Percentiles rank a stretch among this genome's conserved stretches.
Evolutionary conservation across 2,113 vertebrate species (phyloP).

Genomic region (Myotis brandtii): DNA sequence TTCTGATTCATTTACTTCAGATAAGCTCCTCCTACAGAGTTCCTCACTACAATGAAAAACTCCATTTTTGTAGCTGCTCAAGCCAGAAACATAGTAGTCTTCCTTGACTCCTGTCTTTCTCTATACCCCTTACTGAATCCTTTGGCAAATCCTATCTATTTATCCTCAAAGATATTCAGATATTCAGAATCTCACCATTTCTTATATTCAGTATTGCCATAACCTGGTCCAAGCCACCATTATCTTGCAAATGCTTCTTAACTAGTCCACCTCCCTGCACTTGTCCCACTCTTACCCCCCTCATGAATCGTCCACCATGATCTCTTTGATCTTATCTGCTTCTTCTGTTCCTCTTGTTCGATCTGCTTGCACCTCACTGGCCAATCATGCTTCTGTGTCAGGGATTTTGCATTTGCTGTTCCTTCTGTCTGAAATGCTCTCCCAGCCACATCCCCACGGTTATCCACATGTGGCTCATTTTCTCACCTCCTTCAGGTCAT

Average conservation of each 20-base stretch:
- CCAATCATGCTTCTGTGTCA: neutral
- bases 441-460: fast-evolving
- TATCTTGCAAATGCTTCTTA: neutral
- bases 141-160: neutral
- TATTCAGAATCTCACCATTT: neutral
- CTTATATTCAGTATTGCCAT: neutral
- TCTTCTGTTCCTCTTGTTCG: neutral
- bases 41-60: neutral
- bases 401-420: neutral
- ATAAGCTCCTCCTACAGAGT: neutral
- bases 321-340: neutral
- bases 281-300: neutral
- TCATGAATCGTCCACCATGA: neutral
- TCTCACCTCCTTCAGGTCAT: neutral
- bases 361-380: neutral
- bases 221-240: neutral
- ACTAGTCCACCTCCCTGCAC: neutral
- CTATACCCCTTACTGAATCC: neutral
- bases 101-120: neutral
- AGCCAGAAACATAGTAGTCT: neutral
- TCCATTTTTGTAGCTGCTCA: neutral
- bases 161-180: neutral
- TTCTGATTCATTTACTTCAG: neutral
- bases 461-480: neutral
- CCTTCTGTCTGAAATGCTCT: neutral